Percentiles rank a stretch among this genome's conserved stretches.
Evolutionary conservation across 2,888 invertebrate species (phyloP).

Genomic region (Agrochola litura): DNA sequence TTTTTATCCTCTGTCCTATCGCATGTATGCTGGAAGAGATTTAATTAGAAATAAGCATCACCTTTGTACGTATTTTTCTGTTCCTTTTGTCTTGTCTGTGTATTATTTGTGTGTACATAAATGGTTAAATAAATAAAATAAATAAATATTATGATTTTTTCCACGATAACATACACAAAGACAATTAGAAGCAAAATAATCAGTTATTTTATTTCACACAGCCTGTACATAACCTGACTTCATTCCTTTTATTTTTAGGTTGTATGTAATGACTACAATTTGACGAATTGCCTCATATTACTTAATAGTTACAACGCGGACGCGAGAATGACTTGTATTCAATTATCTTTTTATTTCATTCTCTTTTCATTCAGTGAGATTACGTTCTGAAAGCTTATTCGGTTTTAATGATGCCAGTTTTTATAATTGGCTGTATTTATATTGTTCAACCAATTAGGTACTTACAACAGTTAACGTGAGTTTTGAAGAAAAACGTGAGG

Average conservation of each 20-base stretch:
- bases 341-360: neutral
- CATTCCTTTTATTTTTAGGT: conserved; percentile 39
- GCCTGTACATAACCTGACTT: conserved; percentile 29
- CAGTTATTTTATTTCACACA: neutral
- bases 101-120: too few relatives aligned
- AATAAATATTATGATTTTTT: too few relatives aligned
- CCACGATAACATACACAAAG: neutral
- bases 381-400: neutral
- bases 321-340: neutral
- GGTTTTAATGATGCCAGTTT: neutral
- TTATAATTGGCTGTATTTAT: neutral
- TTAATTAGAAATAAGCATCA: too few relatives aligned
- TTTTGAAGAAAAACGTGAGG: too few relatives aligned
- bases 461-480: neutral
- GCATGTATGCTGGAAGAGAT: too few relatives aligned
- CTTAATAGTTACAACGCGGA: conserved; percentile 29
- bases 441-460: neutral
- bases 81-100: too few relatives aligned
- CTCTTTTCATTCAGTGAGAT: neutral
- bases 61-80: too few relatives aligned
- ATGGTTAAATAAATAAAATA: too few relatives aligned
- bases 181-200: neutral
- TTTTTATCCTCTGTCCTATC: too few relatives aligned
- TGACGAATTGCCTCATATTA: conserved; percentile 40
- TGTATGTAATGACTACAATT: conserved; percentile 38